Evolutionary conservation across 2,113 vertebrate species (phyloP), one percentile per base, ranked within the genome.

Genomic region (Canis aureus): DNA sequence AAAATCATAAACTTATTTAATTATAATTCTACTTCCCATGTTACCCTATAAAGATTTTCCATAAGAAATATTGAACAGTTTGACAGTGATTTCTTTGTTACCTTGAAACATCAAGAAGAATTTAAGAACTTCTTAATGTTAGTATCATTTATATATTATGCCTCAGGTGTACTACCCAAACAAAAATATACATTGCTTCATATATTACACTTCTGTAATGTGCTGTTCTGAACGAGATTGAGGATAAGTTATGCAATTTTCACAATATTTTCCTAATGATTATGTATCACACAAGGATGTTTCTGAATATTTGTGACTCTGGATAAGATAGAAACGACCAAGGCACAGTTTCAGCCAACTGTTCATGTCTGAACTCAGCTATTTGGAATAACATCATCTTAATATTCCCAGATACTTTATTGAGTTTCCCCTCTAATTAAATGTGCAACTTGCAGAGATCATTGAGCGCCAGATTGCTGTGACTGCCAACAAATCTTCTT

Each of bases 391-490:
- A 74, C 64, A 97, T 86, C 97, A 89, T 95, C 91, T 98, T 97
- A 97, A 97, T 98, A 98, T 97, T 98, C 94, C 53, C 71, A 87
- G 74, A 95, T 97, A 98, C 87, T 91, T 97, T 97, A 96, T 98
- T 98, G 94, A 98, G 95, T 93, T 98, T 96, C 95, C 96, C 95
- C 94, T 97, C 96, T 98, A 97, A 98, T 98, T 98, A 98, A 98
- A 98, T 90, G 93, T 97, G 92, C 91, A 96, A 82, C 95, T 98
- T 97, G 85, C 64, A 86, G 88, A 97, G 92, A 97, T 97, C 57
- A 89, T 38, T 96, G 91, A 49, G 71, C 94, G 90, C 96, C 97
- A 98, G 96, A 94, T 93, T 98, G 95, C 1, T 11, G 35, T 93
- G 95, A 87, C 69, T 96, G 82, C 55, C 81, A 96, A 87, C 25